Conservation (phyloP, 2,888 invertebrate species). For the Malacosoma neustria region DNA sequence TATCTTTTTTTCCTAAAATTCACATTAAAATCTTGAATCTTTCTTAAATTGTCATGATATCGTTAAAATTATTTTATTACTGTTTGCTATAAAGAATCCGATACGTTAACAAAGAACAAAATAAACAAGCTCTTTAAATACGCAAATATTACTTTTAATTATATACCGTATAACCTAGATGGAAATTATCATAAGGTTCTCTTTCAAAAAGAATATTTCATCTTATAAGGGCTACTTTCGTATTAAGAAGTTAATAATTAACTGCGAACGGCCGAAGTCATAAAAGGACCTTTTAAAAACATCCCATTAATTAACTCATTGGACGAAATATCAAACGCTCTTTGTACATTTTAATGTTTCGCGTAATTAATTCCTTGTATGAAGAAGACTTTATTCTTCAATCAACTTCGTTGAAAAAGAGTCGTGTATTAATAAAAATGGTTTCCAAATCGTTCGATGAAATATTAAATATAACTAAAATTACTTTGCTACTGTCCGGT, state of each 20-base stretch:
- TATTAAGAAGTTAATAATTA: neutral
- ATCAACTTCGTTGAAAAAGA: too few species aligned
- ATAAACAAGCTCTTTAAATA: neutral
- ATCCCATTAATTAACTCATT: neutral
- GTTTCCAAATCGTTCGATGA: constrained; percentile 20
- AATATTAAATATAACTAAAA: constrained; percentile 24
- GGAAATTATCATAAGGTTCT: too few species aligned
- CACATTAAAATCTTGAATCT: too few species aligned
- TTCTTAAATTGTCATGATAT: too few species aligned
- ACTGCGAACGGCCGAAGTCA: neutral
- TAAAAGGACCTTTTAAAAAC: neutral
- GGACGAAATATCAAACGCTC: neutral
- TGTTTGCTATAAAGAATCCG: neutral
- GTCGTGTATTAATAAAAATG: constrained; percentile 12
- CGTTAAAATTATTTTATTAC: too few species aligned
- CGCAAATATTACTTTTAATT: neutral
- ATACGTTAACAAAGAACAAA: neutral
- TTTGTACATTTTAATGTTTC: neutral
- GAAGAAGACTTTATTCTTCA: too few species aligned
- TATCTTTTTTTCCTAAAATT: too few species aligned
- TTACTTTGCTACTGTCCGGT: constrained; percentile 32
- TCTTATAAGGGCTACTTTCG: neutral
- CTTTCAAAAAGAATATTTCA: neutral
- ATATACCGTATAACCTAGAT: too few species aligned
- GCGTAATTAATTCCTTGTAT: too few species aligned